Conservation (phyloP, 2,888 invertebrate species). For the Steinernema hermaphroditum region DNA sequence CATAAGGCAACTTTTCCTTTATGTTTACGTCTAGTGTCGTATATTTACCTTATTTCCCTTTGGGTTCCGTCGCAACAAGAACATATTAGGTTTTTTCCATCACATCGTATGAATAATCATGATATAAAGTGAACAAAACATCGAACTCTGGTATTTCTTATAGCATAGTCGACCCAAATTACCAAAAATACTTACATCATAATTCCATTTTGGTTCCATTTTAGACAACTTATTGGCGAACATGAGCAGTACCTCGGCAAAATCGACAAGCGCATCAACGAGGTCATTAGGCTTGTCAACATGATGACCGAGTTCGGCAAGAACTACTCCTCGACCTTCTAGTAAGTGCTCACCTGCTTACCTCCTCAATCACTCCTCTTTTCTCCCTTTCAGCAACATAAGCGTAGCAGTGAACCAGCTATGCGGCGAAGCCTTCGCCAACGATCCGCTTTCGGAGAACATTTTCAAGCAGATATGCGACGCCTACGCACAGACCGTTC, state of each 20-base stretch:
- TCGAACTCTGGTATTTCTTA: too few relatives aligned
- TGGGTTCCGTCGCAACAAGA: too few relatives aligned
- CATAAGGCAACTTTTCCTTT: too few relatives aligned
- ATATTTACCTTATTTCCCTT: too few relatives aligned
- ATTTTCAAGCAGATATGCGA: constrained; percentile 52
- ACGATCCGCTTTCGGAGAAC: constrained; percentile 36
- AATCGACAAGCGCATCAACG: constrained; percentile 44
- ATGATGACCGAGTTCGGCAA: constrained; percentile 89
- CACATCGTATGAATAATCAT: too few relatives aligned
- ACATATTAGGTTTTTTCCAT: too few relatives aligned
- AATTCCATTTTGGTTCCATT: too few relatives aligned
- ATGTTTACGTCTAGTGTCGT: too few relatives aligned
- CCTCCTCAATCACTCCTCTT: not conserved
- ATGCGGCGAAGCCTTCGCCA: constrained; percentile 72
- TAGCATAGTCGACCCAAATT: too few relatives aligned
- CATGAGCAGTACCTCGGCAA: constrained; percentile 45
- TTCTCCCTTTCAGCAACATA: constrained; percentile 69
- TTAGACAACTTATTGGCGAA: constrained; percentile 42
- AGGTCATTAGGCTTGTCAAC: constrained; percentile 79
- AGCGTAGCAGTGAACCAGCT: constrained; percentile 85
- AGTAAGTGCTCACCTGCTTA: constrained; percentile 71
- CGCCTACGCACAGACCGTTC: constrained; percentile 56
- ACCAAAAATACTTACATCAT: too few relatives aligned
- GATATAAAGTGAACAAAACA: too few relatives aligned
- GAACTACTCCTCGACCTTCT: constrained; percentile 86